Evolutionary conservation across 2,797 vertebrate species (phyloP).

Genomic region (Tadarida brasiliensis): DNA sequence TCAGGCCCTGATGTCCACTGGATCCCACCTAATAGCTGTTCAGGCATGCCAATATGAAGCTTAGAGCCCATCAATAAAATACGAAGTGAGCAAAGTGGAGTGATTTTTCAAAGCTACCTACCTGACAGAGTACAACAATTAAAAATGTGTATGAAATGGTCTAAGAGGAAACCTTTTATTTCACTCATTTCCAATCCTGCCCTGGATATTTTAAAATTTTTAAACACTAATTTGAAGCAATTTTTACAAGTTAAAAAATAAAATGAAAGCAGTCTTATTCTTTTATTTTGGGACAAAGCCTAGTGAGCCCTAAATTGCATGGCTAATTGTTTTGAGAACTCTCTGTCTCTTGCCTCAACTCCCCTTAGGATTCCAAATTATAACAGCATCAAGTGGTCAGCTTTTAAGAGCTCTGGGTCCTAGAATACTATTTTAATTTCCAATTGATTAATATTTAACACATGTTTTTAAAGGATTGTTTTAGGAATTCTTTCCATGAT

Average conservation of each 20-base stretch:
- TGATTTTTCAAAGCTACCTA: conserved; percentile 78
- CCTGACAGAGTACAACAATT: conserved; percentile 69
- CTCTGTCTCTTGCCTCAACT: not conserved
- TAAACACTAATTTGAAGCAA: conserved; percentile 76
- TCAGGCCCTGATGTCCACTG: conserved; percentile 50
- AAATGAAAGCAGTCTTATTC: conserved; percentile 49
- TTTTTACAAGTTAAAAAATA: conserved; percentile 62
- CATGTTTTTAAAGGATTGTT: not conserved
- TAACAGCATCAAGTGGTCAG: conserved; percentile 58
- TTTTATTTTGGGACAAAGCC: conserved; percentile 75
- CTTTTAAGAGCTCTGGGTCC: conserved; percentile 2
- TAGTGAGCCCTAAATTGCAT: conserved; percentile 64
- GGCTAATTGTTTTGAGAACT: conserved; percentile 44
- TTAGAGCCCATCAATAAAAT: conserved; percentile 58
- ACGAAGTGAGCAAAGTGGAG: conserved; percentile 45
- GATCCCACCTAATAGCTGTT: conserved; percentile 7
- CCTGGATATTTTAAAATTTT: conserved; percentile 69
- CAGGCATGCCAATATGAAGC: not conserved
- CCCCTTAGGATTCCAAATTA: conserved; percentile 29
- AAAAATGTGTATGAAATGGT: conserved; percentile 65
- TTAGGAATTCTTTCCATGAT: conserved; percentile 52
- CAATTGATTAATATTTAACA: conserved; percentile 62
- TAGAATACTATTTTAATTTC: conserved; percentile 51
- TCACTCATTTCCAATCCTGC: conserved; percentile 74
- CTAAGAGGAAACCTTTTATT: conserved; percentile 72